Evolutionary conservation across 2,797 vertebrate genomes (phyloP), one percentile per base, ranked within the genome.

Genomic region (Cossypha dichroa): DNA sequence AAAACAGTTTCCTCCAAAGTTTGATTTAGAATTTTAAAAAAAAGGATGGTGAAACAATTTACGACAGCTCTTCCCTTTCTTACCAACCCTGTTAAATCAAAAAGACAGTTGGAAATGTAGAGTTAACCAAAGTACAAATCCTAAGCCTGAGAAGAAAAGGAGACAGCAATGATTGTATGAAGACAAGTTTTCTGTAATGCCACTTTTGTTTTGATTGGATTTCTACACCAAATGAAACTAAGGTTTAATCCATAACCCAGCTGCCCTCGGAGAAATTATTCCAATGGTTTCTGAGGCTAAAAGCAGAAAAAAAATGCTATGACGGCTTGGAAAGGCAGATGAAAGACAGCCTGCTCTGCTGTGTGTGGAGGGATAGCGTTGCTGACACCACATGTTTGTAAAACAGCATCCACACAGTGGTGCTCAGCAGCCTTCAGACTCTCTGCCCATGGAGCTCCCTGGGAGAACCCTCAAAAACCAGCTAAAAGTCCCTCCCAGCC

Each of bases 261-360:
- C 23, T 56, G 51, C 19, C 48, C 52, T 45, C 1, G 0, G 51
- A 76, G 46, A 85, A 94, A 73, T 33, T 36, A 48, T 67, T 62
- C 23, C 51, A 40, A 14, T 40, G 5, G 62, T 55, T 69, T 79
- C 31, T 51, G 54, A 52, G 33, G 19, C 18, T 59, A 72, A 85
- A 72, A 81, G 22, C 36, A 87, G 63, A 40, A 88, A 70, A 36
- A 17, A 72, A 85, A 69, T 40, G 25, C n/a, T 41, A 28, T 68
- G 46, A 66, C 58, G 74, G 11, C 40, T 88, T 87, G 70, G 48
- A 60, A 84, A 45, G 51, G 58, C 74, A 88, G 49, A 75, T 45
- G 54, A 68, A 92, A 80, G 68, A 31, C 67, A 81, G 41, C 23
- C 43, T 54, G 45, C 23, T 85, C 64, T 69, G 34, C 48, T 58